Base-by-base conservation (phyloP, 1,140 invertebrate genomes). In the Drosophila grimshawi region DNA sequence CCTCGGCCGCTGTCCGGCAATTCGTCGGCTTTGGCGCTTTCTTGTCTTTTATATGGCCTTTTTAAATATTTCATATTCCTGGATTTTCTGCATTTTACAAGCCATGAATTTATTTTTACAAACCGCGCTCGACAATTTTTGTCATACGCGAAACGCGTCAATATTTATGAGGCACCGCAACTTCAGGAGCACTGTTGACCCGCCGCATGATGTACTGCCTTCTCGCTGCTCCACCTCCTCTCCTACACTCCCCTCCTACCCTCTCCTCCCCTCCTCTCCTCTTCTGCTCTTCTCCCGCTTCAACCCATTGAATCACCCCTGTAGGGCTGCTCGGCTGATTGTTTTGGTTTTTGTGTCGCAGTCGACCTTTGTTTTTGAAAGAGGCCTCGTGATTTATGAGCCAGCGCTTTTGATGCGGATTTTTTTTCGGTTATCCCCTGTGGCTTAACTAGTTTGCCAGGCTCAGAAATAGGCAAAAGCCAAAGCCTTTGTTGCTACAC, bases 81-180 rank as follows among this genome's bases (percentile, higher is more conserved):
- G 83, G 85, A 83, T 88, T 89, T 75, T 89, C 80, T 70, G 80
- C 77, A 88, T 88, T 88, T 88, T 88, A 89, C 85, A 88, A 89
- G 85, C 67, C 85, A 88, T 88, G 85, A 89, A 88, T 88, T 85
- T 88, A 89, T 89, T 88, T 89, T 89, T 88, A 88, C 69, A 79
- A 80, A 86, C 78, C 76, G 85, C 68, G 71, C 78, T 80, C 85
- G 85, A 78, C 85, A 85, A 88, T 88, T 89, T 88, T 89, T 74
- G 62, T 65, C 39, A 19, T 19, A 55, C 73, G 70, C 57, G 57
- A 76, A 78, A 67, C 66, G 76, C 85, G 80, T 86, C 85, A 86
- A 86, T 86, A 86, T 86, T 86, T 86, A 86, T 86, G 83, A 86
- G 70, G 29, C 68, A 45, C 19, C 49, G 2, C 51, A 27, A 45